phyloP scores from a whole-genome alignment of 2,888 invertebrate species.

The Cancer borealis region DNA sequence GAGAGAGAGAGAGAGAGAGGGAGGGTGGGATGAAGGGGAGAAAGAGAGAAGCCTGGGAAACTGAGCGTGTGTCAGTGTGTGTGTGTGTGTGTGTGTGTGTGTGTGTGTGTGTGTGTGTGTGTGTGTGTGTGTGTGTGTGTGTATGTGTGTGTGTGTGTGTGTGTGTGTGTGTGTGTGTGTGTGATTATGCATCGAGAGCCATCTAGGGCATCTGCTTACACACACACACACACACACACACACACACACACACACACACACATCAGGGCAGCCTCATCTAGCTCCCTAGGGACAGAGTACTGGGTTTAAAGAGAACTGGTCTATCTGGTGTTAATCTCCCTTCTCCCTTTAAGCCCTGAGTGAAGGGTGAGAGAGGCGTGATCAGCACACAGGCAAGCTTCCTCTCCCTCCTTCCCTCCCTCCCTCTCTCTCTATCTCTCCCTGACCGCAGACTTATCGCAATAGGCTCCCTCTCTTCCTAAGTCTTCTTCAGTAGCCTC shows the following conservation, averaged over 20 bases:
- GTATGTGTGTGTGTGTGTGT: neutral
- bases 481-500: too few species aligned
- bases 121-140: slow-evolving; percentile 25
- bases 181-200: neutral
- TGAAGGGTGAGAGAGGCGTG: neutral
- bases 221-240: slow-evolving; percentile 49
- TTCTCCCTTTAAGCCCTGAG: neutral
- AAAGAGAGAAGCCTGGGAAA: slow-evolving; percentile 5
- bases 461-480: too few species aligned
- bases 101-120: slow-evolving; percentile 15
- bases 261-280: neutral
- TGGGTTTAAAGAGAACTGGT: neutral
- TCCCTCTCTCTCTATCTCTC: too few species aligned
- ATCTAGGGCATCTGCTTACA: neutral
- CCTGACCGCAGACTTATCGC: too few species aligned
- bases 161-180: slow-evolving; percentile 31
- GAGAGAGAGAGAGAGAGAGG: neutral
- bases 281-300: neutral
- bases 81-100: slow-evolving; percentile 27
- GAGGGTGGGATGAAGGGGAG: neutral
- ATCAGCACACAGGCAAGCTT: neutral
- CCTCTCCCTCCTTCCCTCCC: neutral
- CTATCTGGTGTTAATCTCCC: slow-evolving; percentile 1
- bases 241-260: slow-evolving; percentile 58
- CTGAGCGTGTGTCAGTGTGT: slow-evolving; percentile 39